phyloP scores from a whole-genome alignment of 2,797 vertebrate species.

The Toxotes lorentzi region DNA sequence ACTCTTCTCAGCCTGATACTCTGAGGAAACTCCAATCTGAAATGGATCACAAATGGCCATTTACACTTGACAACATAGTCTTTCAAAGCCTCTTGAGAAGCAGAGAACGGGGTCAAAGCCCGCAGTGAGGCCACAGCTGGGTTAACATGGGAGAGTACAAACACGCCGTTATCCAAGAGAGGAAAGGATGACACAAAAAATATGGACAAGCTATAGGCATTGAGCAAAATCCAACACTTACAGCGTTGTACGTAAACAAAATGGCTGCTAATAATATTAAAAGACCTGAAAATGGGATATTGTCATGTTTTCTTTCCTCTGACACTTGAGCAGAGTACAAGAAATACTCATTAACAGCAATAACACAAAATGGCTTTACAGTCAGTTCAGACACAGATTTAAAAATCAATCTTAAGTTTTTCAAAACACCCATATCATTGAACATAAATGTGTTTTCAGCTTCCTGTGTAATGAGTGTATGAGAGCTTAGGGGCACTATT shows the following conservation, averaged over 20 bases:
- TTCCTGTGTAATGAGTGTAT: constrained; percentile 17
- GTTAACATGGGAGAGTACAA: constrained; percentile 42
- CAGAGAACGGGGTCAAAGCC: constrained; percentile 27
- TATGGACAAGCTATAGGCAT: not conserved
- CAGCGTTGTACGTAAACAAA: not conserved
- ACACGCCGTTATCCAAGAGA: constrained; percentile 17
- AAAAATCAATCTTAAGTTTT: not conserved
- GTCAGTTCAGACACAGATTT: not conserved
- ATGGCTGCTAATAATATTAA: not conserved
- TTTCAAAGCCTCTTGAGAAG: constrained; percentile 48
- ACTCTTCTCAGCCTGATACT: constrained; percentile 29
- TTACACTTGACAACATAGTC: constrained; percentile 37
- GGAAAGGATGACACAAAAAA: constrained; percentile 14
- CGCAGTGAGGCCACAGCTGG: constrained; percentile 26
- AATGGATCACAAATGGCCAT: constrained; percentile 34
- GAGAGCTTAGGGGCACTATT: not conserved
- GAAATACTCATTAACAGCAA: not conserved
- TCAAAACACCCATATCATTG: not conserved
- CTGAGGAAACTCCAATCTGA: constrained; percentile 21
- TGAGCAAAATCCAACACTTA: constrained; percentile 16
- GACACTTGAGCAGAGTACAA: not conserved
- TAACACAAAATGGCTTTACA: not conserved
- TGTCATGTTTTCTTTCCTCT: not conserved
- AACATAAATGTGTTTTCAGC: not conserved
- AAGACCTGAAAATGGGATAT: not conserved